These are phyloP conservation scores for Morpho deidamia DNA, from an alignment of 2,888 invertebrate species.

Conservation along the genomic window DNA sequence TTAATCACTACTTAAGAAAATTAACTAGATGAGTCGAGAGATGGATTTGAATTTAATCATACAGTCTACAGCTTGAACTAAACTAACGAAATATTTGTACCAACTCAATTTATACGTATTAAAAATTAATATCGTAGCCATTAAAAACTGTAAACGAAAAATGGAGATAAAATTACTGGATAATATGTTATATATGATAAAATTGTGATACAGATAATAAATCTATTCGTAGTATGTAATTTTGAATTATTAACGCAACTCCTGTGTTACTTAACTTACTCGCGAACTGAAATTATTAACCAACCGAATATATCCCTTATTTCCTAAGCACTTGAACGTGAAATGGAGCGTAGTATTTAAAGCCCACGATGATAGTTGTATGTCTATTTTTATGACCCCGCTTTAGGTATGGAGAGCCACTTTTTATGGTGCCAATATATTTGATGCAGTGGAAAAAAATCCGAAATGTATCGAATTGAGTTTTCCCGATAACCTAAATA, in stretches of 20 bases:
- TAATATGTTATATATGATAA: slow-evolving; percentile 19
- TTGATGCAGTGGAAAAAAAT: slow-evolving; percentile 64
- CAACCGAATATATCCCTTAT: slow-evolving; percentile 7
- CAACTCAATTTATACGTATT: too few relatives aligned
- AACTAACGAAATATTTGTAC: too few relatives aligned
- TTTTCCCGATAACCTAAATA: slow-evolving; percentile 54
- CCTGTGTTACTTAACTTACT: slow-evolving; percentile 49
- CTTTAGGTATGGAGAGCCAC: slow-evolving; percentile 44
- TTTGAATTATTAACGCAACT: slow-evolving; percentile 71
- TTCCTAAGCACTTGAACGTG: not conserved
- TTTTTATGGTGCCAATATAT: slow-evolving; percentile 67
- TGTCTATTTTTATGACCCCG: slow-evolving; percentile 67
- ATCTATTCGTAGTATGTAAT: slow-evolving; percentile 50
- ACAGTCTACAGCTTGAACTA: too few relatives aligned
- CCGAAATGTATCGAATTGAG: slow-evolving; percentile 55
- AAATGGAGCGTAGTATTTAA: slow-evolving; percentile 6
- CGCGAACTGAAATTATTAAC: not conserved
- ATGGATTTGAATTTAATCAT: too few relatives aligned
- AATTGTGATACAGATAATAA: slow-evolving; percentile 28
- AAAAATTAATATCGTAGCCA: too few relatives aligned
- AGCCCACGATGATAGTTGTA: slow-evolving; percentile 31
- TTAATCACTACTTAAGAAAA: too few relatives aligned
- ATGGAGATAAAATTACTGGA: not conserved
- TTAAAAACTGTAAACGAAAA: too few relatives aligned
- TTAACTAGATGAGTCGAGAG: too few relatives aligned